phyloP scores from a whole-genome alignment of 1,140 invertebrate species.

The Meloidogyne floridensis region DNA sequence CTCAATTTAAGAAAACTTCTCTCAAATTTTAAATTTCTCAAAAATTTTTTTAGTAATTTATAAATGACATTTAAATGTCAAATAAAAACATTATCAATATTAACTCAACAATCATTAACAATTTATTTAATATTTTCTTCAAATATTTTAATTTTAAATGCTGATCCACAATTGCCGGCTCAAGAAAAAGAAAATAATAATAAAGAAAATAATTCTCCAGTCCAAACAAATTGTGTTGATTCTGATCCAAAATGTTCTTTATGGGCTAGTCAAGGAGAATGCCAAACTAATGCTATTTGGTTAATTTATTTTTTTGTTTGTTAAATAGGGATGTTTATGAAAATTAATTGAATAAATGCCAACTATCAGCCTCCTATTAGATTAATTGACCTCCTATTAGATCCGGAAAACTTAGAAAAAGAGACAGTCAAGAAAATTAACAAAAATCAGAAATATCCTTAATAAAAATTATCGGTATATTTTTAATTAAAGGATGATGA shows the following conservation, averaged over 20 bases:
- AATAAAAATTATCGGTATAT: background rate
- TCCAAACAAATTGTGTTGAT: slow-evolving; percentile 54
- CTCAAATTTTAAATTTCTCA: no score
- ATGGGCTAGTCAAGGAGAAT: slow-evolving; percentile 65
- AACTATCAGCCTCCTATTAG: no score
- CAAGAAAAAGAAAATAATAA: background rate
- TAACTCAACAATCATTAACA: no score
- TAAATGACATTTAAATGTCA: no score
- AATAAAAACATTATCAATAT: no score
- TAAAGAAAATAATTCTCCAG: slow-evolving; percentile 16
- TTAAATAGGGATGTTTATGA: no score
- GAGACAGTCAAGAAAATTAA: background rate
- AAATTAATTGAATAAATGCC: no score
- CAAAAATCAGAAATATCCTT: slow-evolving; percentile 4
- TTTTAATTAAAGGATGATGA: slow-evolving; percentile 57
- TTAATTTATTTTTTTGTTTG: background rate
- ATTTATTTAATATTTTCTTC: background rate
- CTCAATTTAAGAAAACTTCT: no score
- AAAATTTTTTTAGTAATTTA: no score
- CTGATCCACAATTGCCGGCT: background rate
- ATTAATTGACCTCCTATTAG: no score
- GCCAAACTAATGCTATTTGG: slow-evolving; percentile 64
- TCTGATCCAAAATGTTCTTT: slow-evolving; percentile 61
- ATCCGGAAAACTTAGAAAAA: background rate
- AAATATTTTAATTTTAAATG: slow-evolving; percentile 7